Evolutionary conservation across 1,140 invertebrate genomes (phyloP).

Genomic region (Drosophila willistoni): DNA sequence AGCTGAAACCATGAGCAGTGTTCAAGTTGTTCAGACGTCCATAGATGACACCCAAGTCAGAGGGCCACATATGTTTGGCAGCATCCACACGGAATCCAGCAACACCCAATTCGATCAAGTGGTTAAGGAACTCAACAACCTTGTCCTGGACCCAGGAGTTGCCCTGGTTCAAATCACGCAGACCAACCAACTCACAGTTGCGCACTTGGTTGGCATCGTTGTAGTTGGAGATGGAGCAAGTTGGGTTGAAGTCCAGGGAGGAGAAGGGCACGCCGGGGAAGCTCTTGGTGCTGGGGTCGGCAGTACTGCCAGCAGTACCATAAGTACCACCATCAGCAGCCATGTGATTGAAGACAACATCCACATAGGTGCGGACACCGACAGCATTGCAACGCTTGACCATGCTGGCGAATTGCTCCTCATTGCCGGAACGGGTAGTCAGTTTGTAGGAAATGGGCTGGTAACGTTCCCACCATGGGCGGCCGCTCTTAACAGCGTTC

Average conservation of each 20-base stretch:
- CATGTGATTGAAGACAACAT: slow-evolving; percentile 93
- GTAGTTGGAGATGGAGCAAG: slow-evolving; percentile 85
- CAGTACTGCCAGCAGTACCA: slow-evolving; percentile 86
- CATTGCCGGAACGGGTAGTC: slow-evolving; percentile 90
- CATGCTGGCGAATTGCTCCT: slow-evolving; percentile 89
- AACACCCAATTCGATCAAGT: slow-evolving; percentile 89
- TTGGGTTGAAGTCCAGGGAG: slow-evolving; percentile 85
- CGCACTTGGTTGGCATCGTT: slow-evolving; percentile 86
- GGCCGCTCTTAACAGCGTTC: slow-evolving; percentile 71
- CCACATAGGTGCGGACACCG: slow-evolving; percentile 92
- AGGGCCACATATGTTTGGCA: slow-evolving; percentile 91
- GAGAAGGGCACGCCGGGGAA: slow-evolving; percentile 87
- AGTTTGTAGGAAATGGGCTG: slow-evolving; percentile 94
- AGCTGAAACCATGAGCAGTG: slow-evolving; percentile 85
- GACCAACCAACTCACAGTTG: slow-evolving; percentile 88
- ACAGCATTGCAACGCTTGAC: slow-evolving; percentile 88
- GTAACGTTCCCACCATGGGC: slow-evolving; percentile 94
- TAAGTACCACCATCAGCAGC: slow-evolving; percentile 82
- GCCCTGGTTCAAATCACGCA: slow-evolving; percentile 88
- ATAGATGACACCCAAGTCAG: slow-evolving; percentile 84
- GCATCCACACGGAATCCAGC: slow-evolving; percentile 90
- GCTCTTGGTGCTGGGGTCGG: slow-evolving; percentile 83
- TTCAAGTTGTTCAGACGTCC: slow-evolving; percentile 85
- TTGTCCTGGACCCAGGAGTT: slow-evolving; percentile 87
- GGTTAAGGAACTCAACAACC: slow-evolving; percentile 88